Base-by-base conservation (phyloP, 2,113 vertebrate species). In the Channa argus region DNA sequence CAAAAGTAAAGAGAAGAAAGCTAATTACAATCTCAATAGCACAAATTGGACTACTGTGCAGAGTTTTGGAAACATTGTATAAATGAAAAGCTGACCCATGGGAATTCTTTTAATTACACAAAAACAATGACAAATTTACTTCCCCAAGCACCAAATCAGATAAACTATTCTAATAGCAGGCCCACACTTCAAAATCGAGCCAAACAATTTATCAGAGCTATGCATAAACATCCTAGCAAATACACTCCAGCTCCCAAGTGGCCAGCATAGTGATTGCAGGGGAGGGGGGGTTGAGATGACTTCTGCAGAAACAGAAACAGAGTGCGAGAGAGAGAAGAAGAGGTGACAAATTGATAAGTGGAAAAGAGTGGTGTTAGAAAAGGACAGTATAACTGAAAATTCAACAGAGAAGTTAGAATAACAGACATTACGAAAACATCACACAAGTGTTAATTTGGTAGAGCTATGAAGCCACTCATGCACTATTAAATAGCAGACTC, bases 401-500 rank as follows among this genome's bases (percentile, higher is more conserved):
- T 6, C 61, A 79, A 82, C 2, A 82, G 39, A 34, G 62, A 2
- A 41, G 50, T 39, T 46, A 59, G 53, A 56, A 62, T 60, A 38
- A 76, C 52, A 84, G 44, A 63, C 37, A 43, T 74, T 73, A 74
- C 38, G 72, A 77, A 82, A 83, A 83, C 72, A 84, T 80, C 83
- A 74, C 76, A 74, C 3, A 50, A 82, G 74, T 79, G 74, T 84
- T 89, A 73, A 90, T 89, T 89, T 77, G 67, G 41, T 71, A 6
- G 80, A 70, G 56, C 58, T 73, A 79, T 78, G 55, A 79, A 85
- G 80, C 58, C 13, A 60, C 80, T 83, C 73, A 65, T 84, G 67
- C 65, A 63, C 83, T 81, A 79, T 85, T 84, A 87, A 79, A 83
- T 84, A 74, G 41, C 69, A 74, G 69, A 78, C 81, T 88, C 83